Evolutionary conservation across 2,797 vertebrate species (phyloP), one percentile per base, ranked within the genome.

Genomic region (Margarornis squamiger): DNA sequence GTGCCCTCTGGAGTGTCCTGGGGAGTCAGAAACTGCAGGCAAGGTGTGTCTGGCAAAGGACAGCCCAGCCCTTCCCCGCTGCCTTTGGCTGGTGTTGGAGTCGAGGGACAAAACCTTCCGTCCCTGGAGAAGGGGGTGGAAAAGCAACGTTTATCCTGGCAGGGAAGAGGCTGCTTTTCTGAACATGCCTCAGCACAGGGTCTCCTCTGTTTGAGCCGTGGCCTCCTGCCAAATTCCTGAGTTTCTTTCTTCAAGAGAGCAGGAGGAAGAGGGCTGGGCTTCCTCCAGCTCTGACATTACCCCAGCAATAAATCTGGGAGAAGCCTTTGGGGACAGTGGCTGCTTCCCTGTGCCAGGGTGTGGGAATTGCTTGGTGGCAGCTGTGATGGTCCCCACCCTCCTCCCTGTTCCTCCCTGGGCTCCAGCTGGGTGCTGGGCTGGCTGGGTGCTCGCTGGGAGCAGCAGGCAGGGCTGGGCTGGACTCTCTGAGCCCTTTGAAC

Each of bases 71-170:
- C 10, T 39, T 80, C 79, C 89, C 63, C 22, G 49, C 14, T 3
- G 24, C 38, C 36, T 58, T 54, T 5, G 39, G 10, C 79, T 23
- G 59, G 3, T 22, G 27, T 2, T 51, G 51, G 78, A 59, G 45
- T 4, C 19, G 51, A 70, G 66, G 88, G 91, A 59, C 39, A 20
- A 6, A 19, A 5, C 70, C 75, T 45, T 54, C 41, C 3, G 3
- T 75, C 24, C 45, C 10, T 30, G 1, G 10, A n/a, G 73, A 13
- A 92, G 86, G 80, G 63, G 89, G 74, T 91, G 90, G 94, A 95
- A 95, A 88, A 91, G 95, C 95, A 93, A 89, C 74, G 74, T 97
- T 97, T 96, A 62, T 84, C 81, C 95, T 96, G 95, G 96, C 95
- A 86, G 72, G 75, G 93, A 36, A 36, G 76, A 92, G 90, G 58